Percentiles rank a stretch among this genome's conserved stretches.
These are phyloP conservation scores for Pelagia noctiluca DNA, from an alignment of 30 jellyfish, hydroid and myxozoan species.

Conservation along the genomic window DNA sequence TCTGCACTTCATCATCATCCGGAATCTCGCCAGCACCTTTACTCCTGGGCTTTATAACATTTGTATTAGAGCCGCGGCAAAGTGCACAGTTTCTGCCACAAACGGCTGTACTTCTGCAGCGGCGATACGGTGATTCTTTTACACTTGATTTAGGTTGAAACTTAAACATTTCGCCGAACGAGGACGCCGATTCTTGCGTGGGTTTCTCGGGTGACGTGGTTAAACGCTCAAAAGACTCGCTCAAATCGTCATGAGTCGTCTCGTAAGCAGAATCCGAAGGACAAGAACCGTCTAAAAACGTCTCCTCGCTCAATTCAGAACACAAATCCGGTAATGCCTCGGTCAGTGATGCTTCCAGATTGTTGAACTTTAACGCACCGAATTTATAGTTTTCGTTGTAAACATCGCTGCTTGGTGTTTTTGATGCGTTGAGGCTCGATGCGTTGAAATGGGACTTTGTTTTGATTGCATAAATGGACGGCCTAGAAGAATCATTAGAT, in stretches of 20 bases:
- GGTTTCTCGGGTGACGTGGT: conserved; percentile 18
- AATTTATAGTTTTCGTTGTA: background rate
- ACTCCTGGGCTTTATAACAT: background rate
- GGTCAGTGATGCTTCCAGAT: too few relatives aligned
- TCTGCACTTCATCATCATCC: too few relatives aligned
- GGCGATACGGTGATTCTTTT: conserved; percentile 66
- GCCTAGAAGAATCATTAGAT: too few relatives aligned
- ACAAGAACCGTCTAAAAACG: conserved; percentile 30
- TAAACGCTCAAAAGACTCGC: conserved; percentile 57
- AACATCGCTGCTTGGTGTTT: background rate
- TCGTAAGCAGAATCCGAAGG: conserved; percentile 77
- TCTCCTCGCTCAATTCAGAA: conserved; percentile 5
- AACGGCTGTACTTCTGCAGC: conserved; percentile 64
- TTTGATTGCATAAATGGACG: too few relatives aligned
- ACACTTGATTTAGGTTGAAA: background rate
- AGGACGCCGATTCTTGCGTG: background rate
- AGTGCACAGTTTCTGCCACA: conserved; percentile 72
- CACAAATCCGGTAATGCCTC: background rate
- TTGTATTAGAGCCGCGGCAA: conserved; percentile 59
- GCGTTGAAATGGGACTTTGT: too few relatives aligned
- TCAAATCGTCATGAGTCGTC: conserved; percentile 61
- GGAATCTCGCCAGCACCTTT: too few relatives aligned
- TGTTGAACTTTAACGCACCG: too few relatives aligned
- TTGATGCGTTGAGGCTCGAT: too few relatives aligned
- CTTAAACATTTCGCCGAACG: background rate